Conservation (phyloP, 1,140 invertebrate species). For the Papilio helenus region DNA sequence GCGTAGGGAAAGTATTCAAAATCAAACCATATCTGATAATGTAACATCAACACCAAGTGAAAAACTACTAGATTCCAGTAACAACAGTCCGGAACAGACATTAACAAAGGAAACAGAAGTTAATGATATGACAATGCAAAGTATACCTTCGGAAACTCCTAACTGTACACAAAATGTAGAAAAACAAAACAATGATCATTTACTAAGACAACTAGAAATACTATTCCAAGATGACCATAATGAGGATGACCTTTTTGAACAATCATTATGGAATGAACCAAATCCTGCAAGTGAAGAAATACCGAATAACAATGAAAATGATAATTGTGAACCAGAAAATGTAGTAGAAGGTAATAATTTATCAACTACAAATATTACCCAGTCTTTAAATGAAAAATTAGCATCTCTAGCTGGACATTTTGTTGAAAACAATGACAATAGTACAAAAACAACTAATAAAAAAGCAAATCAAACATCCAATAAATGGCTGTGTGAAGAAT, state of each 20-base stretch:
- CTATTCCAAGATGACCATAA: constrained; percentile 68
- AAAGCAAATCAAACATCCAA: constrained; percentile 53
- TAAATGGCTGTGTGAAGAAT: constrained; percentile 80
- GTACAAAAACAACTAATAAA: constrained; percentile 42
- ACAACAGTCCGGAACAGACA: not conserved
- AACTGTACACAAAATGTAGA: constrained; percentile 43
- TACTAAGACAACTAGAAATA: constrained; percentile 70
- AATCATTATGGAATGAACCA: constrained; percentile 53
- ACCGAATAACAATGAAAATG: constrained; percentile 36
- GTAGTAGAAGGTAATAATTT: not conserved
- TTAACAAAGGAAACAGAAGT: constrained; percentile 18
- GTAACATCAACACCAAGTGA: constrained; percentile 5
- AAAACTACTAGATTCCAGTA: not conserved
- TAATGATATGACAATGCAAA: constrained; percentile 40
- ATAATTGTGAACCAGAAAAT: constrained; percentile 13
- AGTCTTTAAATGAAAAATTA: constrained; percentile 66
- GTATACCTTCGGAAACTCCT: not conserved
- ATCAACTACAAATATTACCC: constrained; percentile 24
- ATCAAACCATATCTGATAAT: constrained; percentile 13
- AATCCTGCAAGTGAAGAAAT: constrained; percentile 49
- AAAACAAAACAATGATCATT: constrained; percentile 62
- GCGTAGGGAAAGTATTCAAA: constrained; percentile 50
- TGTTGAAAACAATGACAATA: constrained; percentile 53
- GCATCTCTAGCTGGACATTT: constrained; percentile 60
- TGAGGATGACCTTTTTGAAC: constrained; percentile 77